Base-by-base conservation (phyloP, 1,140 invertebrate species). In the Aphis craccivora region DNA sequence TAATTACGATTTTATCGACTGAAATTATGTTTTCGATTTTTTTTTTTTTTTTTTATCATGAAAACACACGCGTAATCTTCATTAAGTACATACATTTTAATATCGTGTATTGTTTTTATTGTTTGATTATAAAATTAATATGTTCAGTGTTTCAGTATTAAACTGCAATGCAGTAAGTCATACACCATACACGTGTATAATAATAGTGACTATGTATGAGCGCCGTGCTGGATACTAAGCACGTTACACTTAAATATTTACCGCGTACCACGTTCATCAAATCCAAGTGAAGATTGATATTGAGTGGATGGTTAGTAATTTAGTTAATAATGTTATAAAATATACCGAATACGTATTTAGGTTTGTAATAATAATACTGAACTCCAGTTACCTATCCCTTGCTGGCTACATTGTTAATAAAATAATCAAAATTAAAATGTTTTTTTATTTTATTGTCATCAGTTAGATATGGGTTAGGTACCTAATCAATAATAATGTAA, bases 1-100 rank as follows among this genome's bases (percentile, higher is more conserved):
- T 53, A 53, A 25, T 89, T 53, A 89, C 87, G 87, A 51, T 89
- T 89, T 35, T 89, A 89, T 89, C 87, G 48, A 89, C 8, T 6
- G 86, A 37, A 89, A 53, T 53, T 51, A 89, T 35, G 87, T 89
- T 89, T 51, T 53, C 7, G 20, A 23, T 89, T 25, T 7, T 37
- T 53, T 76, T 25, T 7, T 37, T 53, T 76, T 23, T 89, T 53
- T 89, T 48, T 89, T 35, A 23, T 89, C 35, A 43, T 25, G 87
- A 89, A 18, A 51, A 89, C 87, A 53, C 48, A 20, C 22, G n/a
- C 45, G 5, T 48, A 22, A 87, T 45, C 86, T 87, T 87, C 40
- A 51, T 48, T 87, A 87, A 35, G 18, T 87, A 35, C 25, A 9
- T 45, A 9, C 83, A 11, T 43, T 43, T 86, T 51, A 51, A 86